Base-by-base conservation (phyloP, 2,113 vertebrate genomes). In the Forbesichthys agassizii region DNA sequence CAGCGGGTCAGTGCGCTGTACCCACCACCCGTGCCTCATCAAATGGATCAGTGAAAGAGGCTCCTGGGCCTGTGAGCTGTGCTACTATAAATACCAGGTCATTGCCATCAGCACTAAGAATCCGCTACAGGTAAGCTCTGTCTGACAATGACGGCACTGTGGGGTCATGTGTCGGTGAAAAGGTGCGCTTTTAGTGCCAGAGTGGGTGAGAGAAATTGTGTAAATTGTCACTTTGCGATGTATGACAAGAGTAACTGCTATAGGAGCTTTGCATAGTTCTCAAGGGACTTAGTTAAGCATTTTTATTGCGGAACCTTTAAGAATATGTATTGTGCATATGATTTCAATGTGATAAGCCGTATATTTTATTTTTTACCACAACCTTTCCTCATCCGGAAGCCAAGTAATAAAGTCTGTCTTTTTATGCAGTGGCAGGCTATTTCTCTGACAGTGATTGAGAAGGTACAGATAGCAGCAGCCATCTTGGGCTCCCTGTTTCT, bases 91-190 rank as follows among this genome's bases (percentile, higher is more conserved):
- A 91, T 99, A 99, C 85, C 97, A 99, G 68, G 98, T 99, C 91
- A 96, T 98, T 82, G 96, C 97, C 91, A 98, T 98, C 92, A 99
- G 96, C 95, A 98, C 98, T 90, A 99, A 98, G 93, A 99, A 99
- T 86, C 98, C 97, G 59, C 94, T 99, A 72, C 98, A 99, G 97
- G 98, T 99, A 93, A 91, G 76, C 14, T 46, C 12, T 12, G 18
- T 5, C 10, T 42, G 36, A 42, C 4, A 42, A 42, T 42, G 36
- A 42, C 4, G 5, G 36, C 36, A 42, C 36, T 42, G 5, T 8
- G 0, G 36, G 36, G 36, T 42, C 4, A 42, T 42, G 7, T 5
- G 36, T 42, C 27, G 27, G 36, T 5, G 36, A 42, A 5, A 5
- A 42, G 36, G 36, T 42, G 9, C 1, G 27, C n/a, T 54, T n/a